A percentile compares a stretch with the other conserved stretches of the same genome.
These are phyloP conservation scores for Sphenopsis melanotis DNA, from an alignment of 2,797 vertebrate species.

Conservation along the genomic window DNA sequence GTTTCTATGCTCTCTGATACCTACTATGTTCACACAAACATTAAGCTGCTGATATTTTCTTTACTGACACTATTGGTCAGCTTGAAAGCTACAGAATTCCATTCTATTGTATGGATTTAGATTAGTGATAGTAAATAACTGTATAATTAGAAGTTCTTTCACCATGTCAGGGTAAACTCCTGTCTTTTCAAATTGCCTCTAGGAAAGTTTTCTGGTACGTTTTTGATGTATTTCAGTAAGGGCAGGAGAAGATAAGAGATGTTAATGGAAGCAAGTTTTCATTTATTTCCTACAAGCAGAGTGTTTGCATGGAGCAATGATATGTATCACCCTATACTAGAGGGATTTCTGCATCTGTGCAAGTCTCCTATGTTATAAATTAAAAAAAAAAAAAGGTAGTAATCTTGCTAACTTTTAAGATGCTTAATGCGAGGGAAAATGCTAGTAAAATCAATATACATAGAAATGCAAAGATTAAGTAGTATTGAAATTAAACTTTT, in stretches of 20 bases:
- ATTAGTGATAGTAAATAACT: conserved; percentile 29
- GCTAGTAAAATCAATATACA: background rate
- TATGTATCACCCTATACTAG: background rate
- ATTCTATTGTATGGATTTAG: conserved; percentile 37
- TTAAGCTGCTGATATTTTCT: conserved; percentile 16
- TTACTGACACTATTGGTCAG: conserved; percentile 15
- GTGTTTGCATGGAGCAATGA: background rate
- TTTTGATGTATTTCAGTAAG: background rate
- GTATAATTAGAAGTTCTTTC: conserved; percentile 33
- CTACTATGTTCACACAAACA: background rate
- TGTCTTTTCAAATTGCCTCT: background rate
- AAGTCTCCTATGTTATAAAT: background rate
- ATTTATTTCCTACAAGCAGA: background rate
- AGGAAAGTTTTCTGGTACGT: background rate
- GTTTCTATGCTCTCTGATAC: conserved; percentile 19
- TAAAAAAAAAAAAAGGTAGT: background rate
- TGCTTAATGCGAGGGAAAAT: background rate
- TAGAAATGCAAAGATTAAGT: background rate
- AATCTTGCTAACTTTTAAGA: background rate
- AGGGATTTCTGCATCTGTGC: background rate
- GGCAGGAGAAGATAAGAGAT: background rate
- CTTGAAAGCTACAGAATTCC: conserved; percentile 50
- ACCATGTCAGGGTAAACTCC: background rate
- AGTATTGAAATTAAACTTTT: background rate
- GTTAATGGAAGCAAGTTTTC: background rate